Base-by-base conservation (phyloP, 2,113 vertebrate genomes). In the Thalassarche chlororhynchos region DNA sequence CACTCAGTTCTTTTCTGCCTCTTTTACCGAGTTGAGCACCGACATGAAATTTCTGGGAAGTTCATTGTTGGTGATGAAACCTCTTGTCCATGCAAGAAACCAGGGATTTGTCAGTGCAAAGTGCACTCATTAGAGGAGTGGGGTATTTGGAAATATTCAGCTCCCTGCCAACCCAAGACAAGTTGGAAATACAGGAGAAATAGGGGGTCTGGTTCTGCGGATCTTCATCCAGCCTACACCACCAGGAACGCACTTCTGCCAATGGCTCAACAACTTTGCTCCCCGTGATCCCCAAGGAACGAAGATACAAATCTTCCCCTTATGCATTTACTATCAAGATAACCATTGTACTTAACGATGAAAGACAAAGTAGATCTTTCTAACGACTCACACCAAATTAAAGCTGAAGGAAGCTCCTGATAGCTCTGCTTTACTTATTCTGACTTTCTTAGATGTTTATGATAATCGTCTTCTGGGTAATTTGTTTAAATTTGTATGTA, bases 401-500 rank as follows among this genome's bases (percentile, higher is more conserved):
- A 91, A 96, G 65, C 70, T 87, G 62, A 80, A 92, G 84, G 71
- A 95, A 88, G 38, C 47, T 91, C 87, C 84, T 26, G 62, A 87
- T 95, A 91, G 83, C 66, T 62, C 60, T 32, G 55, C 91, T 95
- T 83, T 66, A 71, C 90, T 78, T 89, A 95, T 81, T 94, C 87
- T 84, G 76, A 29, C 52, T 87, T 87, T 92, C 81, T 74, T 46
- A 88, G 82, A 95, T 93, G 75, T 51, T 92, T 64, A 92, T 70
- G 87, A n/a, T 94, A 82, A 95, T 76, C 81, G 87, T 64, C 77
- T 84, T 46, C 80, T 57, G 61, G 31, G 54, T 94, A 96, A 95
- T 95, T 95, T 97, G 97, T 93, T 82, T 97, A 94, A 74, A 80
- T 96, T 91, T 91, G 74, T 88, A 86, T 83, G 89, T 87, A 97